A percentile compares a stretch with the other conserved stretches of the same genome.
Conservation (phyloP, 2,797 vertebrate species). For the Falco berigora region DNA sequence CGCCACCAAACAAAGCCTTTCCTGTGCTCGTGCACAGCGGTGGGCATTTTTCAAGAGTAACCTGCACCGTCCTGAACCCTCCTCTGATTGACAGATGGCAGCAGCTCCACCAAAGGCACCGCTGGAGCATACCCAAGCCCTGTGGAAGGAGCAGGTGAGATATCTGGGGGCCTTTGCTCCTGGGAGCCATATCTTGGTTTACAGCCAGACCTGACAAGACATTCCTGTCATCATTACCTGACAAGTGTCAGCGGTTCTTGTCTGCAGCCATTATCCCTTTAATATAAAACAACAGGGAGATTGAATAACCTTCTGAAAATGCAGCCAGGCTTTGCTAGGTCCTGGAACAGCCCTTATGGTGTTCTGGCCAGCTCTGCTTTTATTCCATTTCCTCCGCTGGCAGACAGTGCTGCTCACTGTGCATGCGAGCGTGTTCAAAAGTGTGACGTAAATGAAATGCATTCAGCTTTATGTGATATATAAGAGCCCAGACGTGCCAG, state of each 20-base stretch:
- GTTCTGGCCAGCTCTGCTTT: not conserved
- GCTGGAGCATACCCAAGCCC: not conserved
- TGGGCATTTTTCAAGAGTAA: not conserved
- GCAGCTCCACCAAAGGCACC: not conserved
- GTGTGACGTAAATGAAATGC: conserved; percentile 34
- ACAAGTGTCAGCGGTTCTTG: not conserved
- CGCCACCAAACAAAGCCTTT: not conserved
- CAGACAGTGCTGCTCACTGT: not conserved
- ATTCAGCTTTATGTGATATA: conserved; percentile 30
- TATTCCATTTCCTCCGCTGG: conserved; percentile 44
- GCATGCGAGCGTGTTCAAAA: not conserved
- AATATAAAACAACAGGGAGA: not conserved
- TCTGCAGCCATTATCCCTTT: not conserved
- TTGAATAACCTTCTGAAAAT: not conserved
- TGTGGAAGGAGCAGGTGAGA: not conserved
- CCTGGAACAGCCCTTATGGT: not conserved
- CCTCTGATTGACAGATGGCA: not conserved
- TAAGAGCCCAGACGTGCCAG: not conserved
- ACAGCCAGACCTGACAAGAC: not conserved
- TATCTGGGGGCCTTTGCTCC: not conserved
- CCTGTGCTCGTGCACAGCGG: fast-evolving
- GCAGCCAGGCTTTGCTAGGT: not conserved
- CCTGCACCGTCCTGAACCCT: not conserved
- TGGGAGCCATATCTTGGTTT: not conserved
- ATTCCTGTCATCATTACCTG: not conserved